Percentiles rank a stretch among this genome's conserved stretches.
Evolutionary conservation across 2,797 vertebrate species (phyloP).

Genomic region (Poecilia velifera): DNA sequence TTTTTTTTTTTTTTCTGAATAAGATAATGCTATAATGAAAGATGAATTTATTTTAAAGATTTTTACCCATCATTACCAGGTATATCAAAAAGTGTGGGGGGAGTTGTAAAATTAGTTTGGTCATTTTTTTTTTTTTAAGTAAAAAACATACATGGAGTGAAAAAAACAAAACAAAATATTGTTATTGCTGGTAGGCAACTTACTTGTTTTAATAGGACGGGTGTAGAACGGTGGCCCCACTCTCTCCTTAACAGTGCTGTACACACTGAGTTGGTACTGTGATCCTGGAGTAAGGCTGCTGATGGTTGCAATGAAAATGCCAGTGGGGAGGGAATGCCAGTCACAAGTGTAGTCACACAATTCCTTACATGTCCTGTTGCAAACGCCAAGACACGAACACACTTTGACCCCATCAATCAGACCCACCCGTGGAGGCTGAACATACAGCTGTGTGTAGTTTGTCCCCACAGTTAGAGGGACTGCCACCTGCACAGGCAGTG

Average conservation of each 20-base stretch:
- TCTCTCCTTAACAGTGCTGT: constrained; percentile 78
- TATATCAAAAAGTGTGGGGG: background rate
- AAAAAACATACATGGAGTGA: background rate
- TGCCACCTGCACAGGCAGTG: constrained; percentile 77
- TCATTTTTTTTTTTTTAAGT: background rate
- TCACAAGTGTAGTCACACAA: constrained; percentile 59
- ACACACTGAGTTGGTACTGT: constrained; percentile 80
- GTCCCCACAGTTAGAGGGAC: constrained; percentile 73
- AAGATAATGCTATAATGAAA: background rate
- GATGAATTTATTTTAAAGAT: background rate
- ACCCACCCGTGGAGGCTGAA: constrained; percentile 77
- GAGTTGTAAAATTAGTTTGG: background rate
- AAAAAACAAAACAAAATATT: background rate
- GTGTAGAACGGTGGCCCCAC: constrained; percentile 77
- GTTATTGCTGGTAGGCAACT: constrained; percentile 54
- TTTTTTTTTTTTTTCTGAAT: background rate
- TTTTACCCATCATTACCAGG: background rate
- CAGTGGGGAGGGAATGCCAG: constrained; percentile 57
- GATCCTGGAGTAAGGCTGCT: constrained; percentile 81
- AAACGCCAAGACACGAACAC: constrained; percentile 58
- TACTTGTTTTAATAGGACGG: constrained; percentile 82
- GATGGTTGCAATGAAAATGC: constrained; percentile 64
- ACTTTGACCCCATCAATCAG: constrained; percentile 83
- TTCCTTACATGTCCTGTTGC: constrained; percentile 61
- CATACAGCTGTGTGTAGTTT: constrained; percentile 77